Evolutionary conservation across 1,140 invertebrate species (phyloP).

Genomic region (Pseudomyrmex dendroicus): DNA sequence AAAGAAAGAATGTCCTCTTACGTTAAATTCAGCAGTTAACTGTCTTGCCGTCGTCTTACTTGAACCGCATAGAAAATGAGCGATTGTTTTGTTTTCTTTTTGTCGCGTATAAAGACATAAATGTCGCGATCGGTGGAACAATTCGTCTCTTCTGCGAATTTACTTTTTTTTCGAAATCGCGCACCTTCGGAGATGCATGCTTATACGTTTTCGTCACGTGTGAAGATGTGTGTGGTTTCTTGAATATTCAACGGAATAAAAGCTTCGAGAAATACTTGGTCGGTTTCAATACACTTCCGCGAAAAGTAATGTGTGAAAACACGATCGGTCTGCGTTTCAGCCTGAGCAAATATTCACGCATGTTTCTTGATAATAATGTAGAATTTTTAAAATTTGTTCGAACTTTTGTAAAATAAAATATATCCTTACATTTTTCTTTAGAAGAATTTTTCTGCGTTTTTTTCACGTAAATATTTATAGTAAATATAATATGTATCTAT

Average conservation of each 20-base stretch:
- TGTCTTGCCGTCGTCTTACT: slow-evolving; percentile 51
- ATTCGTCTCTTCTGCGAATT: not conserved
- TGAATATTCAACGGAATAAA: slow-evolving; percentile 61
- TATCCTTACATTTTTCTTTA: not conserved
- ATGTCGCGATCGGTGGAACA: not conserved
- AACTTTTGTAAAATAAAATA: not conserved
- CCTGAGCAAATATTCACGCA: slow-evolving; percentile 22
- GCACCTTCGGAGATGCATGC: slow-evolving; percentile 16
- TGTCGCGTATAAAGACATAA: not conserved
- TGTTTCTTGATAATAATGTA: slow-evolving; percentile 13
- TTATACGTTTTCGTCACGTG: not conserved
- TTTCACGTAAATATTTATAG: not conserved
- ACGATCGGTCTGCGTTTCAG: not conserved
- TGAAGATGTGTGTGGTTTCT: not conserved
- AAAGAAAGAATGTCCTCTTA: slow-evolving; percentile 52
- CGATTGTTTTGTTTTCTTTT: slow-evolving; percentile 57
- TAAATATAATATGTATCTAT: not conserved
- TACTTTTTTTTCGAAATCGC: slow-evolving; percentile 22
- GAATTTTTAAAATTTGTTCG: not conserved
- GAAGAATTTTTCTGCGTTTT: not conserved
- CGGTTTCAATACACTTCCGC: slow-evolving; percentile 9
- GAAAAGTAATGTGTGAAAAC: slow-evolving; percentile 45
- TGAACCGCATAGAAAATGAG: slow-evolving; percentile 60
- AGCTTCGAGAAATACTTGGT: slow-evolving; percentile 37
- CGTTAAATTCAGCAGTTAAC: slow-evolving; percentile 68